These are phyloP conservation scores for Ctenochaetus hawaiiensis DNA, from an alignment of 2,797 vertebrate genomes.

Conservation along the genomic window DNA sequence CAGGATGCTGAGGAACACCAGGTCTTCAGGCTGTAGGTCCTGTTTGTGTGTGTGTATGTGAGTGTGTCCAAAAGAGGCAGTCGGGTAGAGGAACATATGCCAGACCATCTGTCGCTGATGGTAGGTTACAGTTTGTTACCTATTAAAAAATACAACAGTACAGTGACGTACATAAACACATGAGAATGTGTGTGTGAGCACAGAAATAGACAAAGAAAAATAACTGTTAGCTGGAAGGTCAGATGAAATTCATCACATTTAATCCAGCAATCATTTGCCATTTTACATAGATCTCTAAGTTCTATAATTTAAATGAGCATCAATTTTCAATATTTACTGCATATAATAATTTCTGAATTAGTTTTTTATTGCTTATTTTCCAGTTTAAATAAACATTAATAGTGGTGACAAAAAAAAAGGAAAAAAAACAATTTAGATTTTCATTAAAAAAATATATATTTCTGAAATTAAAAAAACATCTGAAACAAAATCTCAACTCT, in stretches of 20 bases:
- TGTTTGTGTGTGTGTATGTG: constrained; percentile 28
- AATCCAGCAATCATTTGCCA: background rate
- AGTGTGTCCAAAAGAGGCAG: constrained; percentile 51
- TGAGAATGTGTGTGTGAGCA: constrained; percentile 10
- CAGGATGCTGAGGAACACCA: constrained; percentile 60
- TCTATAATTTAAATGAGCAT: constrained; percentile 10
- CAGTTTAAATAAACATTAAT: background rate
- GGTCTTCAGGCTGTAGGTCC: constrained; percentile 44
- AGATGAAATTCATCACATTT: constrained; percentile 9
- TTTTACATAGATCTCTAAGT: background rate
- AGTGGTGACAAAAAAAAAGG: background rate
- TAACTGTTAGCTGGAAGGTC: constrained; percentile 10
- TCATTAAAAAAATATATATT: background rate
- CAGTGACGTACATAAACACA: constrained; percentile 39
- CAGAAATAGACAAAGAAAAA: constrained; percentile 12
- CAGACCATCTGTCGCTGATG: constrained; percentile 77
- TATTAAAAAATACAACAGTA: constrained; percentile 65
- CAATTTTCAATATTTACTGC: background rate
- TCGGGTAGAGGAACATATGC: constrained; percentile 70
- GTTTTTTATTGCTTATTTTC: background rate
- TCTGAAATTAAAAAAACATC: no score
- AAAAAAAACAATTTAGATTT: background rate
- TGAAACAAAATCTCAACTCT: constrained; percentile 2
- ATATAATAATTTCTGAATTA: background rate
- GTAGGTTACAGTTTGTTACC: constrained; percentile 66